Percentiles rank a stretch among this genome's conserved stretches.
These are phyloP conservation scores for Paramormyrops hopkinsi DNA, from an alignment of 2,797 vertebrate genomes.

Conservation along the genomic window DNA sequence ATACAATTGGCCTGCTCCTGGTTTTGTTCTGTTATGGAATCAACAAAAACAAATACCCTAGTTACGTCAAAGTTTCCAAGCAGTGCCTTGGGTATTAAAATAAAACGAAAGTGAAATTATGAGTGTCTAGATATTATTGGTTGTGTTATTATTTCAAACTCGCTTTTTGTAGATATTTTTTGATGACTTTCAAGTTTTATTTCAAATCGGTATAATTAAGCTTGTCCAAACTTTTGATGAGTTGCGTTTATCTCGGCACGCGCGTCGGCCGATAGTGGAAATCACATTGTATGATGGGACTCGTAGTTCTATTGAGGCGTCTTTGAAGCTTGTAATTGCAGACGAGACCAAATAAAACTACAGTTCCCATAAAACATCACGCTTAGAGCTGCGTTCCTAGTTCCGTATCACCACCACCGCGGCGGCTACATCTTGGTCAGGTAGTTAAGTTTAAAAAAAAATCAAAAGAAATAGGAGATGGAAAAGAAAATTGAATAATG, in stretches of 20 bases:
- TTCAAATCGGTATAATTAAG: background rate
- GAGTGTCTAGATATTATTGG: background rate
- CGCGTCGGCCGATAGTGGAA: background rate
- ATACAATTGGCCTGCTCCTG: background rate
- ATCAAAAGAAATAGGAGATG: background rate
- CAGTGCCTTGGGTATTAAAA: background rate
- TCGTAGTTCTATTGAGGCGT: background rate
- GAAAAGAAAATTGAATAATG: background rate
- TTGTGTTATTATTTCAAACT: background rate
- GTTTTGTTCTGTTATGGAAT: background rate
- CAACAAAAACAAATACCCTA: background rate
- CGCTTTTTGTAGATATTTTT: background rate
- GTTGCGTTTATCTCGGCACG: background rate
- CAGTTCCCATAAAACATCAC: background rate
- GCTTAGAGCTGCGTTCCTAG: background rate
- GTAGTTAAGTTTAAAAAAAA: background rate
- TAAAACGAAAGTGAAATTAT: slow-evolving; percentile 1
- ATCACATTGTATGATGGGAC: background rate
- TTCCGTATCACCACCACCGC: background rate
- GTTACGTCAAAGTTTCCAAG: slow-evolving; percentile 1
- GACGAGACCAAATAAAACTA: background rate
- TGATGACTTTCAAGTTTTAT: background rate
- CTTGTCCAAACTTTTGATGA: background rate
- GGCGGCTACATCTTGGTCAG: background rate
- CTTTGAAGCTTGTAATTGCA: background rate